phyloP scores from a whole-genome alignment of 2,113 vertebrate genomes.

The Ochotona princeps region DNA sequence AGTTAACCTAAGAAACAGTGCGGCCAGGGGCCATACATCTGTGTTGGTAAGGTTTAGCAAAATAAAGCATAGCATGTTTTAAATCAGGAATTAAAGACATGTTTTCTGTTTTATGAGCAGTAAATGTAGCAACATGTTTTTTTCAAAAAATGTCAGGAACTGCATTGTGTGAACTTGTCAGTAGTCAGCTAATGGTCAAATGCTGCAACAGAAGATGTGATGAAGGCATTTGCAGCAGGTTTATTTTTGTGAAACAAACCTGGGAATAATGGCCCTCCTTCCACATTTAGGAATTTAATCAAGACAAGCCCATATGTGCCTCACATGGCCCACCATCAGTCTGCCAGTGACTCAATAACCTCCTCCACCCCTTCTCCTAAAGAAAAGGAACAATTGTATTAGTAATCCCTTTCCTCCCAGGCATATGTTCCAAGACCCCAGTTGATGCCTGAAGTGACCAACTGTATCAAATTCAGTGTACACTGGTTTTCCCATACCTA shows the following conservation, averaged over 20 bases:
- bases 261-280: constrained; percentile 1
- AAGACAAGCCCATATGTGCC: background rate
- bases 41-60: background rate
- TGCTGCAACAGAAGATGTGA: background rate
- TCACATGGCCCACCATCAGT: background rate
- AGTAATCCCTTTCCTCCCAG: background rate
- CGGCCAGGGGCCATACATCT: background rate
- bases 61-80: background rate
- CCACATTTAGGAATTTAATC: background rate
- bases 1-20: background rate
- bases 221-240: background rate
- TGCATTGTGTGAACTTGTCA: background rate
- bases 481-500: background rate
- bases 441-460: too few species aligned
- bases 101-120: background rate
- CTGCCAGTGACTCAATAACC: background rate
- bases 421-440: background rate
- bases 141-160: background rate
- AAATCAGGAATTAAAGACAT: constrained; percentile 14
- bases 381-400: background rate
- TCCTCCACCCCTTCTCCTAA: background rate
- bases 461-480: background rate
- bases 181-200: background rate
- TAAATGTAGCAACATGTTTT: background rate
- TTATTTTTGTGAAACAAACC: background rate